These are phyloP conservation scores for Sycophila sp. DNA, from an alignment of 1,140 invertebrate genomes.

Conservation along the genomic window DNA sequence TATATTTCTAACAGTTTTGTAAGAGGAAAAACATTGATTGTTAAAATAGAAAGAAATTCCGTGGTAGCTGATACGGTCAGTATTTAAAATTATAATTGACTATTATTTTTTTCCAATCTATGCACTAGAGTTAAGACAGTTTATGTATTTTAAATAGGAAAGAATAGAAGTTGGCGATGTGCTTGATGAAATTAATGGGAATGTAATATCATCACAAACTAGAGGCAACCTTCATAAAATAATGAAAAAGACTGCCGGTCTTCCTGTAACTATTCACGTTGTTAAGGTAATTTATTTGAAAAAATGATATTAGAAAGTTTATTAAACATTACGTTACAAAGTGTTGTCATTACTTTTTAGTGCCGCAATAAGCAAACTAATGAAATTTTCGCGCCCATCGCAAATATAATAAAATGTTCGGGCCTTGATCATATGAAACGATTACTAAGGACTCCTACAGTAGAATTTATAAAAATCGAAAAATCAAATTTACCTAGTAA, in stretches of 20 bases:
- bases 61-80: slow-evolving; percentile 71
- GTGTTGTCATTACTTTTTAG: slow-evolving; percentile 51
- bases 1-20: slow-evolving; percentile 67
- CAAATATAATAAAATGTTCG: slow-evolving; percentile 51
- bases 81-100: slow-evolving; percentile 33
- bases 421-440: slow-evolving; percentile 50
- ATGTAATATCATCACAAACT: slow-evolving; percentile 61
- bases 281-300: slow-evolving; percentile 65
- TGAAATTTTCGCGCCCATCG: slow-evolving; percentile 59
- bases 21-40: slow-evolving; percentile 67
- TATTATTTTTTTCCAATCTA: neutral
- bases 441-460: slow-evolving; percentile 43
- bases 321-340: too few species aligned
- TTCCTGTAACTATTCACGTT: slow-evolving; percentile 67
- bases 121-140: neutral
- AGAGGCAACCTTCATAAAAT: slow-evolving; percentile 66
- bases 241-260: slow-evolving; percentile 63
- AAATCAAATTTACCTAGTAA: neutral
- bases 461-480: neutral
- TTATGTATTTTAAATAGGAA: slow-evolving; percentile 60
- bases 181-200: slow-evolving; percentile 73
- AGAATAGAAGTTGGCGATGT: slow-evolving; percentile 72
- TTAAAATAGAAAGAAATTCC: slow-evolving; percentile 67
- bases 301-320: neutral
- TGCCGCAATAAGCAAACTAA: slow-evolving; percentile 49